These are phyloP conservation scores for Empis stercorea DNA, from an alignment of 2,888 invertebrate species.

Conservation along the genomic window DNA sequence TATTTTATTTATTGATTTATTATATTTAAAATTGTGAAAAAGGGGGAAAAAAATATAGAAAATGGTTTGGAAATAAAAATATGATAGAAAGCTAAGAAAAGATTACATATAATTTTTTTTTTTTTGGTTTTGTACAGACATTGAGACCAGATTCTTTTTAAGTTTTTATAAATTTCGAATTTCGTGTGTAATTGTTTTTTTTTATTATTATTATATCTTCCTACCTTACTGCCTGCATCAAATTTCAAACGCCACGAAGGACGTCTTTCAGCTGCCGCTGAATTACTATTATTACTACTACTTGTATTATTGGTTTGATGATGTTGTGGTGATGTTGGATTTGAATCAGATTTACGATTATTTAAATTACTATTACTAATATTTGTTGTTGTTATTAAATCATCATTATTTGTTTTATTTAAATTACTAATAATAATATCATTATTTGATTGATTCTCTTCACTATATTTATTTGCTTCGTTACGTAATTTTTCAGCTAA, in stretches of 20 bases:
- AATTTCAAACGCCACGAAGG: constrained; percentile 86
- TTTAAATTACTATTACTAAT: constrained; percentile 5
- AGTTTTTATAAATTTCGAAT: not conserved
- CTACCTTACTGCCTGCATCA: constrained; percentile 82
- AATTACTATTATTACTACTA: constrained; percentile 8
- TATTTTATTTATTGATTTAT: too few species aligned
- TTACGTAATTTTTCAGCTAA: constrained; percentile 25
- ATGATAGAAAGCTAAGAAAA: too few species aligned
- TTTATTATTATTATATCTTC: constrained; percentile 6
- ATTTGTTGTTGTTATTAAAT: constrained; percentile 3
- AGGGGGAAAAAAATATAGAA: too few species aligned
- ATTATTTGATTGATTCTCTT: constrained; percentile 11
- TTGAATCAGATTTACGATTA: constrained; percentile 11
- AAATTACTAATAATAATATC: constrained; percentile 3
- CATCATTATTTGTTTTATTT: constrained; percentile 2
- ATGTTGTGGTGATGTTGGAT: constrained; percentile 16
- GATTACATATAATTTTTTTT: too few species aligned
- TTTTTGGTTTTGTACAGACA: too few species aligned
- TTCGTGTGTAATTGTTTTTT: constrained; percentile 11
- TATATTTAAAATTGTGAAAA: too few species aligned
- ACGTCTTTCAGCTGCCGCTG: constrained; percentile 50
- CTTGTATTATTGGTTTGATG: constrained; percentile 11
- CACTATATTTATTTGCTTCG: constrained; percentile 26
- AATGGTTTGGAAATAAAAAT: too few species aligned
- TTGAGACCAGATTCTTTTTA: too few species aligned